Evolutionary conservation across 2,797 vertebrate species (phyloP), one percentile per base, ranked within the genome.

Genomic region (Bradypodion ventrale): DNA sequence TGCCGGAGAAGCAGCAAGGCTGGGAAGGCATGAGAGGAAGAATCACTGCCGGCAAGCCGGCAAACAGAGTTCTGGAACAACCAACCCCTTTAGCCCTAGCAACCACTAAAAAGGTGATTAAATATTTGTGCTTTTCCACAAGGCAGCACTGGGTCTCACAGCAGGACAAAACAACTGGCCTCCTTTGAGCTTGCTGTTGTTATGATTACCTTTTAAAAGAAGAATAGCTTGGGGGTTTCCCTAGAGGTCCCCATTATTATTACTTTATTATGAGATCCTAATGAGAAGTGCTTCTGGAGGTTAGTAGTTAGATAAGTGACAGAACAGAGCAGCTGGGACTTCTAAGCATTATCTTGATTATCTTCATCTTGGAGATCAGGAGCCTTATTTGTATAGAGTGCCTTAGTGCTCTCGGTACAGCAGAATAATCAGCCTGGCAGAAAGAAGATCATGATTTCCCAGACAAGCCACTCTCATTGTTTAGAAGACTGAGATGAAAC

Each of bases 191-290:
- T 42, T 77, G 76, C 82, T 88, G 66, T 27, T 79, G 62, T 25
- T 88, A 83, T 42, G 68, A 70, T 89, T 90, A 83, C 35, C 5
- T 85, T n/a, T n/a, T 63, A 0, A 0, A 82, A 73, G 87, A 87
- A 75, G 27, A 80, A 82, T 32, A 84, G 25, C 32, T 89, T 40
- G n/a, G 46, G 40, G 40, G 46, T 83, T 91, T 89, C 82, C 74
- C 88, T 75, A 75, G 63, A 84, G 87, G 25, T 75, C 83, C 23
- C 23, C 59, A 15, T 68, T 70, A 63, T 88, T 91, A 89, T 85
- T 89, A 85, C 62, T 75, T 92, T 69, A 81, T 92, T 87, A 89
- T 85, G 44, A 88, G 83, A 88, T 89, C 84, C 73, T 59, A 75
- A 76, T 84, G 85, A 78, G 82, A 87, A 62, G 5, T 86, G 29